A percentile compares a stretch with the other conserved stretches of the same genome.
Evolutionary conservation across 1,140 invertebrate genomes (phyloP).

Genomic region (Frieseomelitta varia): DNA sequence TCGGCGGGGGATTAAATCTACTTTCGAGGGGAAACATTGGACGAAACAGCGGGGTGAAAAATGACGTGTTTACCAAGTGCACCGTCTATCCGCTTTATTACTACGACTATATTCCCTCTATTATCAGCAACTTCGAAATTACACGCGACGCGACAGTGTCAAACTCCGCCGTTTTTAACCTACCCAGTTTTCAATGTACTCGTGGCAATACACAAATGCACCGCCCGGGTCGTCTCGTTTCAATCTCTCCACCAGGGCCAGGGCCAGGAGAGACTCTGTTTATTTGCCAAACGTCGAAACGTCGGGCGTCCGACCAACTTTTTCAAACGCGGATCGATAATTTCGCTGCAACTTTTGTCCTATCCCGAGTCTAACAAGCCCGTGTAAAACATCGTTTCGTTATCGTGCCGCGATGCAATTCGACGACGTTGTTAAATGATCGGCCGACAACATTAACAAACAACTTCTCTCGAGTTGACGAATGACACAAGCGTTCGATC

Average conservation of each 20-base stretch:
- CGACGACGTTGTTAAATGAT: constrained; percentile 25
- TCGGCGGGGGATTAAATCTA: background rate
- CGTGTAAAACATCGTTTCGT: background rate
- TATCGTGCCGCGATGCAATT: background rate
- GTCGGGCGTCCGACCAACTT: background rate
- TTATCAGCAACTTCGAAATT: background rate
- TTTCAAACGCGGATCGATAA: constrained; percentile 1
- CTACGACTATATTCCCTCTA: background rate
- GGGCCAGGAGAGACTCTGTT: background rate
- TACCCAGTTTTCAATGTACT: background rate
- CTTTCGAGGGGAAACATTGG: background rate
- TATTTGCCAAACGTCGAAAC: background rate
- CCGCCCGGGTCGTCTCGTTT: background rate
- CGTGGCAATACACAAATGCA: background rate
- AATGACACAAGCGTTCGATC: background rate
- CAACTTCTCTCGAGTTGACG: too few relatives aligned
- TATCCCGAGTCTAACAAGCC: background rate
- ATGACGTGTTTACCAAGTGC: background rate
- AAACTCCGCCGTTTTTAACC: background rate
- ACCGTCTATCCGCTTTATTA: background rate
- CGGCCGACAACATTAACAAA: too few relatives aligned
- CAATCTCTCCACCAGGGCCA: background rate
- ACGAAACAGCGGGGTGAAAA: too few relatives aligned
- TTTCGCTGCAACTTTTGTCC: constrained; percentile 25
- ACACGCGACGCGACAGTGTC: background rate